phyloP scores from a whole-genome alignment of 2,797 vertebrate genomes.

The Paratrypauchen microcephalus region DNA sequence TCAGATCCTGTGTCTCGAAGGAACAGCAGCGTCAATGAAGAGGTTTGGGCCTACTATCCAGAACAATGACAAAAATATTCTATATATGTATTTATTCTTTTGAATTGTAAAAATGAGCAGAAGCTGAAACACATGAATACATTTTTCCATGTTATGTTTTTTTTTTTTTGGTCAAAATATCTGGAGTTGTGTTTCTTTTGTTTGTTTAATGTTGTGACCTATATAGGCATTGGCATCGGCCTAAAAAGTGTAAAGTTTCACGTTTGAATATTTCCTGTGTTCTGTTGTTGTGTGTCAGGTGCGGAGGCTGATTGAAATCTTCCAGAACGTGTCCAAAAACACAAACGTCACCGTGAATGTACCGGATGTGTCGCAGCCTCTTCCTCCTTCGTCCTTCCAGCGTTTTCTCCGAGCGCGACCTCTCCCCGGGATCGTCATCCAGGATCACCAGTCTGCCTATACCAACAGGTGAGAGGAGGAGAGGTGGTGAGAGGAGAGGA shows the following conservation, averaged over 20 bases:
- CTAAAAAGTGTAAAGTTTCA: too few relatives aligned
- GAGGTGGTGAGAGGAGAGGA: too few relatives aligned
- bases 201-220: too few relatives aligned
- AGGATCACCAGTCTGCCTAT: slow-evolving; percentile 81
- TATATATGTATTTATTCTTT: too few relatives aligned
- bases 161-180: too few relatives aligned
- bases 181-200: too few relatives aligned
- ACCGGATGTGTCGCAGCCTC: slow-evolving; percentile 72
- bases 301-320: slow-evolving; percentile 48
- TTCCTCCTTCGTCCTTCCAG: slow-evolving; percentile 92
- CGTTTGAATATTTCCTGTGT: neutral
- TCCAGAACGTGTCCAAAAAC: slow-evolving; percentile 30
- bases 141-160: too few relatives aligned
- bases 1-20: slow-evolving; percentile 87
- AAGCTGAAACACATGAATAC: too few relatives aligned
- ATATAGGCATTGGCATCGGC: too few relatives aligned
- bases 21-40: slow-evolving; percentile 68
- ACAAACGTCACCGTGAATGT: slow-evolving; percentile 62
- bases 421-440: slow-evolving; percentile 86
- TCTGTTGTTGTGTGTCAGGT: slow-evolving; percentile 71
- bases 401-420: slow-evolving; percentile 84
- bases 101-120: too few relatives aligned
- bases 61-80: too few relatives aligned
- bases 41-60: slow-evolving; percentile 69
- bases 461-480: slow-evolving; percentile 76